phyloP scores from a whole-genome alignment of 2,113 vertebrate genomes.

The Raja brachyura region DNA sequence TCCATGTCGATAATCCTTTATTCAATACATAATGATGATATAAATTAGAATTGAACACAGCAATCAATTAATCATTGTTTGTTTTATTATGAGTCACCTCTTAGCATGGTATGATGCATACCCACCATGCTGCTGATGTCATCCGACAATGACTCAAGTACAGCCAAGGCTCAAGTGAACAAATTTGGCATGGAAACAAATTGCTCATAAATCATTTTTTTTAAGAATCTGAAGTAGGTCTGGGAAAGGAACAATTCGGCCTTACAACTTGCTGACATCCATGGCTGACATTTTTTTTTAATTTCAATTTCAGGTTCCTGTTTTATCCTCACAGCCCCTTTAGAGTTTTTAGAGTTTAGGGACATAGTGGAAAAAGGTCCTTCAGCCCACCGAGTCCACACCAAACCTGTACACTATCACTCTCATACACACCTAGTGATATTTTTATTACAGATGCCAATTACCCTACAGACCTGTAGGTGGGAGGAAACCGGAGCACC shows the following conservation, averaged over 20 bases:
- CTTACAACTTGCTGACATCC: background rate
- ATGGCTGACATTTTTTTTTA: background rate
- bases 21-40: background rate
- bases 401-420: too few species aligned
- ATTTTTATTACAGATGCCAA: too few species aligned
- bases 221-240: background rate
- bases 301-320: background rate
- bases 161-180: background rate
- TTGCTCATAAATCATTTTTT: background rate
- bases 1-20: background rate
- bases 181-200: background rate
- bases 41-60: background rate
- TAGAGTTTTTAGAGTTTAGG: too few species aligned
- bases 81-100: background rate
- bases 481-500: too few species aligned
- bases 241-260: background rate
- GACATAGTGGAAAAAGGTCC: too few species aligned
- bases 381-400: too few species aligned
- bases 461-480: too few species aligned
- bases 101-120: background rate
- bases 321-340: background rate
- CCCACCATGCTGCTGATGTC: background rate
- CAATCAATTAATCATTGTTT: conserved; percentile 1
- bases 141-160: background rate
- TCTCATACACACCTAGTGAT: too few species aligned